These are phyloP conservation scores for Melipona beecheii DNA, from an alignment of 2,888 invertebrate genomes.

Conservation along the genomic window DNA sequence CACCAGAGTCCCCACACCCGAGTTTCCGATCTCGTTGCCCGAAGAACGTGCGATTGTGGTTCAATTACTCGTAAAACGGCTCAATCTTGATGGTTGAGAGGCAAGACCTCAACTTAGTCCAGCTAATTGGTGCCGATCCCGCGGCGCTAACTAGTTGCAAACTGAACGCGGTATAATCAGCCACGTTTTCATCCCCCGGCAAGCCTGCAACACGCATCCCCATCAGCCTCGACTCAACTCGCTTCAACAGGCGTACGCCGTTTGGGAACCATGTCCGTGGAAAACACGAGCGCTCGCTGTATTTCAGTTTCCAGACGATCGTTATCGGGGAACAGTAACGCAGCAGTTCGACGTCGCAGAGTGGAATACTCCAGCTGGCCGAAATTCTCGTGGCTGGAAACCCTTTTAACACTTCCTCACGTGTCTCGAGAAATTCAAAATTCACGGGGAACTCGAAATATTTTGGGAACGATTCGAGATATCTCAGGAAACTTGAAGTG, in stretches of 20 bases:
- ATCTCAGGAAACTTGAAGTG: too few relatives aligned
- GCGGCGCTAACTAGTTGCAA: constrained; percentile 27
- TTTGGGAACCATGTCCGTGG: neutral
- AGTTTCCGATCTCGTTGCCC: too few relatives aligned
- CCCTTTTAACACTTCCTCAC: too few relatives aligned
- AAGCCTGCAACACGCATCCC: constrained; percentile 20
- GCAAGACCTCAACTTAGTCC: constrained; percentile 22
- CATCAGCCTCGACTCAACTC: neutral
- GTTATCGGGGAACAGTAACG: constrained; percentile 23
- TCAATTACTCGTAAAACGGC: neutral
- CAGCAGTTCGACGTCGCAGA: neutral
- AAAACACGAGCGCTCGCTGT: constrained; percentile 13
- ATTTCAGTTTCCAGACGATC: constrained; percentile 29
- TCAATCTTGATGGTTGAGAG: neutral
- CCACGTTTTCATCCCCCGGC: neutral
- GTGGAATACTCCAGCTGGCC: too few relatives aligned
- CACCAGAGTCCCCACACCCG: neutral
- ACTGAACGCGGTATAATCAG: constrained; percentile 32
- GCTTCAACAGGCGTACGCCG: neutral
- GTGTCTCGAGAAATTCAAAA: too few relatives aligned
- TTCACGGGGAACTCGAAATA: too few relatives aligned
- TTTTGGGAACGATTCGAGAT: too few relatives aligned
- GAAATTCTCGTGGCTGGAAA: too few relatives aligned
- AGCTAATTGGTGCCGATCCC: constrained; percentile 32
- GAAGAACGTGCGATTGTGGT: neutral